phyloP scores from a whole-genome alignment of 2,797 vertebrate genomes.

The Rhinophrynus dorsalis region DNA sequence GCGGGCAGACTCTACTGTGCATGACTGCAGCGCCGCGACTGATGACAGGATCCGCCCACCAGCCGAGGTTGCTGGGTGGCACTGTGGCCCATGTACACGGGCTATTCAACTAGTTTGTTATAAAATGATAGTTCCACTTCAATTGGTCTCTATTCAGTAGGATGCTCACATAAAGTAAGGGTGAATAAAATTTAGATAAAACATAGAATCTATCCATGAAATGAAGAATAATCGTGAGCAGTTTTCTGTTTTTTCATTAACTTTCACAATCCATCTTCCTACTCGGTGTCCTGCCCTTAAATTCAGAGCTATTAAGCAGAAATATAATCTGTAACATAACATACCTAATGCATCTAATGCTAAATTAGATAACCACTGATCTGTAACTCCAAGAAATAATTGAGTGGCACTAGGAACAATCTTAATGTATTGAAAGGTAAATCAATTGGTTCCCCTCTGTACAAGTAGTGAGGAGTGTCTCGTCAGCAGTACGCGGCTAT shows the following conservation, averaged over 20 bases:
- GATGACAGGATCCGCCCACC: too few relatives aligned
- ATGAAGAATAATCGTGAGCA: too few relatives aligned
- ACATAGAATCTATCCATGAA: too few relatives aligned
- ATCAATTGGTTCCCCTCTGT: constrained; percentile 31
- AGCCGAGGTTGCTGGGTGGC: too few relatives aligned
- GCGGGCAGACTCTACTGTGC: too few relatives aligned
- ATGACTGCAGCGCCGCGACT: too few relatives aligned
- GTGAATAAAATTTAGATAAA: too few relatives aligned
- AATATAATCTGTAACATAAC: constrained; percentile 7
- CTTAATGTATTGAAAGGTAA: constrained; percentile 24
- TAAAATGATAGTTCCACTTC: too few relatives aligned
- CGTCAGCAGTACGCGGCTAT: not conserved
- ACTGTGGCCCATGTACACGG: too few relatives aligned
- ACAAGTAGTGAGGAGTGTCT: constrained; percentile 5
- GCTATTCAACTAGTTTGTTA: too few relatives aligned
- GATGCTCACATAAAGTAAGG: too few relatives aligned
- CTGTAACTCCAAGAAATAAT: constrained; percentile 19
- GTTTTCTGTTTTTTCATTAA: not conserved
- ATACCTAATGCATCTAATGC: constrained; percentile 11
- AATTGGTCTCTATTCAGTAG: too few relatives aligned
- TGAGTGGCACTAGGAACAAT: constrained; percentile 13
- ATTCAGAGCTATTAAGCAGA: not conserved
- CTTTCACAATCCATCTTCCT: not conserved
- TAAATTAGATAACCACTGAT: constrained; percentile 38
- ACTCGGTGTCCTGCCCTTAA: not conserved